Evolutionary conservation across 2,888 invertebrate species (phyloP).

Genomic region (Stenchaetothrips biformis): DNA sequence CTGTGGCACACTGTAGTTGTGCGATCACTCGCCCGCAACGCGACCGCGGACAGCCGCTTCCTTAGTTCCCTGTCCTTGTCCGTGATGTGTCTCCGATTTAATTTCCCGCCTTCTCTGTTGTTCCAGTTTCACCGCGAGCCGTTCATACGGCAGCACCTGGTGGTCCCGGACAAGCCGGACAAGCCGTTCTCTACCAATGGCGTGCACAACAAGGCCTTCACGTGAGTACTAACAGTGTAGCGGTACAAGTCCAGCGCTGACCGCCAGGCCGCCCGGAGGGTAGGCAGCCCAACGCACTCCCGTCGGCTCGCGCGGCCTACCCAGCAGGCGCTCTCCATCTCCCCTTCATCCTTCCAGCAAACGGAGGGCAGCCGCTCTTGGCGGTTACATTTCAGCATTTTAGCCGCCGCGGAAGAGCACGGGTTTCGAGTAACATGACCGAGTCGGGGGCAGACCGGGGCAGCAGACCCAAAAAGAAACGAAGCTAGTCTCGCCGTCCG

Average conservation of each 20-base stretch:
- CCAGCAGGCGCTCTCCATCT: background rate
- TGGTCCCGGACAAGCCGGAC: background rate
- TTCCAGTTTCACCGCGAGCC: conserved; percentile 14
- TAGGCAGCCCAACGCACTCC: background rate
- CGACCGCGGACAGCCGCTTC: no score
- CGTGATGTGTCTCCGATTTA: no score
- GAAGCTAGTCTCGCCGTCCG: background rate
- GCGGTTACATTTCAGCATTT: no score
- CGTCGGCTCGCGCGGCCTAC: background rate
- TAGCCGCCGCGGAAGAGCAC: no score
- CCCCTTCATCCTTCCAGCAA: no score
- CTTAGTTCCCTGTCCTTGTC: no score
- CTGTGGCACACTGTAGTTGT: no score
- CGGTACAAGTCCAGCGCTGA: no score
- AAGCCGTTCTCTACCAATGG: background rate
- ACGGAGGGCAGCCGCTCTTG: no score
- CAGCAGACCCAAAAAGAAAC: background rate
- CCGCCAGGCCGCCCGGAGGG: background rate
- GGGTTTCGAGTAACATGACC: no score
- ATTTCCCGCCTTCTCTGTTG: background rate
- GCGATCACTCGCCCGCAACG: no score
- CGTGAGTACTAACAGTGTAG: background rate
- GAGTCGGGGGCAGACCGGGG: background rate
- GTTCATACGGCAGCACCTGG: background rate
- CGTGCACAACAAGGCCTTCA: conserved; percentile 3